A percentile compares a stretch with the other conserved stretches of the same genome.
Evolutionary conservation across 2,113 vertebrate species (phyloP).

Genomic region (Austrofundulus limnaeus): DNA sequence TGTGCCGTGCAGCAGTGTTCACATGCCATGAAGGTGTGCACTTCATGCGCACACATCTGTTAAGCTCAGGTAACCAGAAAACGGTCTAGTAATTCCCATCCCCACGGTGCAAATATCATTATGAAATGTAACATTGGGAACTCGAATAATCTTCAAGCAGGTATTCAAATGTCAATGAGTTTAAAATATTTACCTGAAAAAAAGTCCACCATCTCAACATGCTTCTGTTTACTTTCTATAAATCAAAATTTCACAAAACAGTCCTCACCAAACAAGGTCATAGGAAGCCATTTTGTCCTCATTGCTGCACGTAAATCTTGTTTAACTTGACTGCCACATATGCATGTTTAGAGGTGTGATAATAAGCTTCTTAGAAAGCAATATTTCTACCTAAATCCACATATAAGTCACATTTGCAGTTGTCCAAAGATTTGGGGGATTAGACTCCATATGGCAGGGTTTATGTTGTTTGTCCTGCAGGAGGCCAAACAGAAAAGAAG

Average conservation of each 20-base stretch:
- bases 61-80: conserved; percentile 22
- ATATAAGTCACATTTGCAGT: neutral
- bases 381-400: neutral
- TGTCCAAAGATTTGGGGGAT: conserved; percentile 19
- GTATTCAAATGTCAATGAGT: conserved; percentile 8
- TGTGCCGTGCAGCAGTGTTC: conserved; percentile 21
- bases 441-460: conserved; percentile 52
- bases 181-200: conserved; percentile 21
- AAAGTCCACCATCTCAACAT: neutral
- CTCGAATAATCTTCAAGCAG: conserved; percentile 17
- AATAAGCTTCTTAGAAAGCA: conserved; percentile 5
- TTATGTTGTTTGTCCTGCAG: conserved; percentile 50
- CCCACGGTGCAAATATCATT: conserved; percentile 26
- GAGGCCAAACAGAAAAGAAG: conserved; percentile 55
- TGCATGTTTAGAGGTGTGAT: conserved; percentile 1
- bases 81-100: conserved; percentile 3
- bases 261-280: too few species aligned
- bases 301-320: conserved; percentile 2
- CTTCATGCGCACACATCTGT: conserved; percentile 17
- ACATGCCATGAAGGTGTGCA: conserved; percentile 27
- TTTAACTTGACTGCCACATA: neutral
- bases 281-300: neutral
- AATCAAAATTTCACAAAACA: neutral
- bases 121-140: conserved; percentile 20
- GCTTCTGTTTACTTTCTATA: neutral